Base-by-base conservation (phyloP, 2,888 invertebrate genomes). In the Hirtodrosophila cameraria region DNA sequence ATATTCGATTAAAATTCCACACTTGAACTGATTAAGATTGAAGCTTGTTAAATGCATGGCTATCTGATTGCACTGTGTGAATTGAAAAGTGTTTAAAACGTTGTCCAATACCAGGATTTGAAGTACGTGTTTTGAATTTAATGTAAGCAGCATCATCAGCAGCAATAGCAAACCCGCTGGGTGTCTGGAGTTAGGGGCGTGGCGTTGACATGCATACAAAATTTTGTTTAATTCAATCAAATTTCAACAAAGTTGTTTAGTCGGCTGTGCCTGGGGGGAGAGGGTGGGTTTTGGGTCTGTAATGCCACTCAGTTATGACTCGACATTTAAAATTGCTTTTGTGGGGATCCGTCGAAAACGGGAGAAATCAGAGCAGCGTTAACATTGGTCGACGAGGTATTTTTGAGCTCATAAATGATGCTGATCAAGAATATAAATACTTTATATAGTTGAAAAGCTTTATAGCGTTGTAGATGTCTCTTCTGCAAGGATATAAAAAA, bases 181-280 rank as follows among this genome's bases (percentile, higher is more conserved):
- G 30, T 2, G 4, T 1, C 33, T 2, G 3, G 36, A 2, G 12
- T 6, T 8, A 1, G 36, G 2, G 11, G 12, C 7, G 11, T 5
- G 38, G 41, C 11, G 16, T 28, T 23, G 36, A 41, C 72, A 53
- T 80, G 84, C 69, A 76, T 80, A 72, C 62, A 59, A 84, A 81
- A 81, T 75, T n/a, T 78, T 43, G 52, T 58, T 55, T 84, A 80
- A 84, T 84, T 78, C 75, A 84, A 81, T 74, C 57, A 67, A 62
- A 69, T 43, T 52, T 49, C 30, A 66, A 48, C 59, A 60, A 71
- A 59, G 49, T 80, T 66, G 53, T 38, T 57, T 49, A 38, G 57
- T 31, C 49, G 13, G 12, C 33, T 25, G 12, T 25, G 36, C 11
- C 5, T 16, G 23, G 4, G 31, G 11, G 7, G 3, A 13, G 1